Evolutionary conservation across 2,888 invertebrate species (phyloP), one percentile per base, ranked within the genome.

Genomic region (Heterodera filipjevi): DNA sequence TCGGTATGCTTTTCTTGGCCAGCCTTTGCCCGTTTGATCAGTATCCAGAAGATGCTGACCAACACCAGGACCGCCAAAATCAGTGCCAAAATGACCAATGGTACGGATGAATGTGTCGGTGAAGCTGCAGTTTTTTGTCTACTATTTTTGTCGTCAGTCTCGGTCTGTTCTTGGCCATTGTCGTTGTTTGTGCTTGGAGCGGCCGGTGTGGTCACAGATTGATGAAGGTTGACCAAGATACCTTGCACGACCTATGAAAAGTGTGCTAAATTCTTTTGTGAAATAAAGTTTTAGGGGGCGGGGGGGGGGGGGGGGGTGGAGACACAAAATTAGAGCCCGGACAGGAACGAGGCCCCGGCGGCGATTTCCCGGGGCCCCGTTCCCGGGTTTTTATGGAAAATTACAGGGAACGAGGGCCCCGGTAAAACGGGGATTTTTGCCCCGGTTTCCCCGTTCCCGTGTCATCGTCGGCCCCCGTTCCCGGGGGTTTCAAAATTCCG

Each of bases 181-280:
- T 22, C 32, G 3, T 22, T 16, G 16, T 12, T n/a, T 27, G 66
- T 12, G 66, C n/a, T 66, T 8, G 32, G 22, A 14, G 68, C 12
- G 10, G 3, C 5, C 27, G 27, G 22, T 19, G 14, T 66, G 66
- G 33, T 3, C 68, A 19, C 68, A 6, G 35, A 1, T 35, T 68
- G 68, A 68, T 10, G 68, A 68, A 19, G 16, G 33, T 19, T 32
- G 33, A 14, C 35, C 19, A 68, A 35, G 6, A 35, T 19, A 5
- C 68, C 68, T 68, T 68, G 68, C 3, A 68, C 68, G 19, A 68
- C 68, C 68, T 68, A 22, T 30, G 16, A 22, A 35, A 35, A 68
- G 16, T 32, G 6, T n/a, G 27, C 12, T 46, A 73, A 73, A 32
- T 46, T 32, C n/a, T n/a, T n/a, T n/a, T n/a, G n/a, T n/a, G n/a